Base-by-base conservation (phyloP, 2,888 invertebrate genomes). In the Emmelina monodactyla region DNA sequence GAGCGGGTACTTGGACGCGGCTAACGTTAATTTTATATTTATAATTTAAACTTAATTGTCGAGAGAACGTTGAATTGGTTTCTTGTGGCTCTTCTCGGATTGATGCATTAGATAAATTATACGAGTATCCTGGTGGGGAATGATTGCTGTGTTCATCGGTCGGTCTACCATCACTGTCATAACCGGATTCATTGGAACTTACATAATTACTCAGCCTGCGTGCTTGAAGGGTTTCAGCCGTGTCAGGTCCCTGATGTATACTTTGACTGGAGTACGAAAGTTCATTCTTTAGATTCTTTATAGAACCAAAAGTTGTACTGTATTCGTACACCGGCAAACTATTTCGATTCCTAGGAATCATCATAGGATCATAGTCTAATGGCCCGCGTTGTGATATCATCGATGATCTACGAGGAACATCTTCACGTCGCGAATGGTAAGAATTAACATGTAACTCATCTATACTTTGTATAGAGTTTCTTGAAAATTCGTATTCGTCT, bases 121-220 rank as follows among this genome's bases (percentile, higher is more conserved):
- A 75, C 30, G 75, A 71, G 51, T 82, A 83, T 33, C 79, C 75
- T 38, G 83, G 84, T 22, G 83, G 84, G 14, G 78, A 82, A 50
- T 80, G 73, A 52, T 72, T 81, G 45, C 70, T 79, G 41, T 81
- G 78, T 51, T 83, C 83, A 46, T 82, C 83, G 34, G 76, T 80
- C 25, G 80, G 82, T 42, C 83, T 83, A 34, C 89, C 87, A 58
- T 91, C 91, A 62, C 90, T 90, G 56, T 91, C 91, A 59, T 91
- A 91, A 28, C 91, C 91, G 32, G 90, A 91, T 68, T 91, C 91
- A 62, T 90, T 91, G 31, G 90, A 91, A 65, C 90, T 89, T 33
- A 90, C 85, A 63, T 89, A 89, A 67, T 88, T 88, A 60, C 84
- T 85, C 51, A 85, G 69, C 49, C 85, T 82, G 69, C 85, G 84